Percentiles rank a stretch among this genome's conserved stretches.
phyloP scores from a whole-genome alignment of 2,113 vertebrate genomes.

The Thermophis baileyi region DNA sequence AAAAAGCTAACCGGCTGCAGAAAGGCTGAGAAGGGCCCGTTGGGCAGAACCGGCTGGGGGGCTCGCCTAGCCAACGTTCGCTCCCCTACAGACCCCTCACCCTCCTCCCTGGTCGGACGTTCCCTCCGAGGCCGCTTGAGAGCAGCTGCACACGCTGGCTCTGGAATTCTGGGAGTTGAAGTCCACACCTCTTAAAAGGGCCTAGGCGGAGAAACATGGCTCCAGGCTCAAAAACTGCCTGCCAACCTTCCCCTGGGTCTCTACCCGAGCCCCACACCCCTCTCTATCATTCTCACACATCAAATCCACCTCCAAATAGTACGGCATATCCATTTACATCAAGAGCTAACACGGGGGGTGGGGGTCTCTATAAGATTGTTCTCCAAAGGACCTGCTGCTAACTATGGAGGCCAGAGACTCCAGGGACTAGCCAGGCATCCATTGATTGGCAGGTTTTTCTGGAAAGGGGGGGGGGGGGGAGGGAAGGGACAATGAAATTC shows the following conservation, averaged over 20 bases:
- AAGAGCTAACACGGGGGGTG: background rate
- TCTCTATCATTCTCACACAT: background rate
- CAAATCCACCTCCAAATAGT: background rate
- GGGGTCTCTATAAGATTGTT: background rate
- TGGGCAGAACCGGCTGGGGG: background rate
- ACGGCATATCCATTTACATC: background rate
- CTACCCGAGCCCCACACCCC: background rate
- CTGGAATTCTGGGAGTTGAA: background rate
- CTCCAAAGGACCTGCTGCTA: background rate
- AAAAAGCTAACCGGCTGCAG: background rate
- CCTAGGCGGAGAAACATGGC: background rate
- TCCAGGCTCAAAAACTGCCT: background rate
- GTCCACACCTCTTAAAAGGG: background rate
- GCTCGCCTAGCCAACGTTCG: background rate
- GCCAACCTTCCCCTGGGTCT: background rate
- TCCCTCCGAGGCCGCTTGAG: background rate
- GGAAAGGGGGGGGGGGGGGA: background rate
- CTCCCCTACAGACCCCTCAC: background rate
- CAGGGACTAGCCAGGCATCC: fast-evolving
- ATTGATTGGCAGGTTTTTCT: background rate
- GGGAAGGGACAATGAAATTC: no score
- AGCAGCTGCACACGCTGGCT: background rate
- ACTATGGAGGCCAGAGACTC: background rate
- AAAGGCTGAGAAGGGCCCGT: background rate
- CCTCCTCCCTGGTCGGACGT: background rate